Evolutionary conservation across 2,888 invertebrate species (phyloP), one percentile per base, ranked within the genome.

Genomic region (Cenopis cana): DNA sequence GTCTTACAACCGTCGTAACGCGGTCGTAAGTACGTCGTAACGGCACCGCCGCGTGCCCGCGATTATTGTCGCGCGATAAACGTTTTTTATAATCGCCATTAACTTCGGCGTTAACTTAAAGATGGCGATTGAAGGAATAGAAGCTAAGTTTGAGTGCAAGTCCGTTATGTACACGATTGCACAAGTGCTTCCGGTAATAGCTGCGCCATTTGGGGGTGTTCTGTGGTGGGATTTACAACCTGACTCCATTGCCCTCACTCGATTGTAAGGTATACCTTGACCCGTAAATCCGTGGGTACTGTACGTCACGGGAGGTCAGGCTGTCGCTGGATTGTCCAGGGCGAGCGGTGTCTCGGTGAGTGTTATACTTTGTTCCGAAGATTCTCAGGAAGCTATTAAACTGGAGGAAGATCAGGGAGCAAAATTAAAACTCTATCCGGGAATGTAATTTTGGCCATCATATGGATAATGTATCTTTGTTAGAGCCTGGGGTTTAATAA

Each of bases 21-120:
- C 54, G 41, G 52, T 24, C 68, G 68, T 55, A 36, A 24, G 55
- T 55, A 12, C n/a, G 10, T 18, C 66, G 66, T 18, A 49, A 57
- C 67, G 57, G 33, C 20, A 2, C 36, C 69, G 61, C 38, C 69
- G 55, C 62, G 62, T 49, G 69, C 67, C 67, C 62, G 33, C 66
- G 66, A 66, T 69, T 55, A 66, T 62, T 24, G 69, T 54, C 41
- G 33, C 20, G 46, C 55, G 49, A 49, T 57, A 57, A 57, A 49
- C 36, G 57, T 64, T 56, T 64, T 56, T 64, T 69, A 69, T 20
- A 64, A 64, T 64, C 56, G 62, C 24, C 57, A 52, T 64, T 64
- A 69, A 69, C 56, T 14, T 14, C 46, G 52, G 20, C 54, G 68
- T 68, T 41, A 59, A 59, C 14, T 60, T 54, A 55, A 61, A 61